These are phyloP conservation scores for Chymomyza fuscimana DNA, from an alignment of 2,888 invertebrate genomes.

Conservation along the genomic window DNA sequence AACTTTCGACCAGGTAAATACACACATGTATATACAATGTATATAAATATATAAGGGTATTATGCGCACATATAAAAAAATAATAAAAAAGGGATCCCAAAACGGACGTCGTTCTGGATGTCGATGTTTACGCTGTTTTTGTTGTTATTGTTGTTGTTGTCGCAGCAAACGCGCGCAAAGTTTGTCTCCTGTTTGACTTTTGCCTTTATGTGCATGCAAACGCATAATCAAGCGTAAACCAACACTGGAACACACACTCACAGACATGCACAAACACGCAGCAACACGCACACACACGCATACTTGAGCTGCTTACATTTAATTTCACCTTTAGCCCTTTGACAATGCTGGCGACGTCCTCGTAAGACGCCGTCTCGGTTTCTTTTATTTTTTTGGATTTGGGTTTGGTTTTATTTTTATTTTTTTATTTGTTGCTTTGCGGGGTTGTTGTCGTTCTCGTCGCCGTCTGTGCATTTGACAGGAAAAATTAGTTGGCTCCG, in stretches of 20 bases:
- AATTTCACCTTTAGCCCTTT: slow-evolving; percentile 65
- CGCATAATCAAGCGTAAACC: slow-evolving; percentile 68
- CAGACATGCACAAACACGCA: slow-evolving; percentile 6
- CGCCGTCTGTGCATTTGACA: slow-evolving; percentile 73
- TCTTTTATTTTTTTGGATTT: slow-evolving; percentile 23
- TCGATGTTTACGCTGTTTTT: slow-evolving; percentile 4
- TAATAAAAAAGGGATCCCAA: slow-evolving; percentile 57
- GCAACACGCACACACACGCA: background rate
- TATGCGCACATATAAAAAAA: slow-evolving; percentile 29
- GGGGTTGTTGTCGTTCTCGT: slow-evolving; percentile 26
- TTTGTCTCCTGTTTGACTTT: slow-evolving; percentile 70
- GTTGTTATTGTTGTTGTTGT: slow-evolving; percentile 17
- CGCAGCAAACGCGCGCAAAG: slow-evolving; percentile 46
- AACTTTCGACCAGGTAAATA: background rate
- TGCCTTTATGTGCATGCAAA: slow-evolving; percentile 72
- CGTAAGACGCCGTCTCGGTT: slow-evolving; percentile 35
- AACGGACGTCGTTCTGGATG: slow-evolving; percentile 24
- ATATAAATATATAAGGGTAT: background rate
- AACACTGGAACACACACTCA: slow-evolving; percentile 14
- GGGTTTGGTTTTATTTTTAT: slow-evolving; percentile 10
- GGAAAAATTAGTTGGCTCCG: slow-evolving; percentile 74
- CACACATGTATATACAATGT: slow-evolving; percentile 22
- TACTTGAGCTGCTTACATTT: slow-evolving; percentile 63
- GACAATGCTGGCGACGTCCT: slow-evolving; percentile 23
- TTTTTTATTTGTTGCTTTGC: slow-evolving; percentile 22